Conservation (phyloP, 1,140 invertebrate species). For the Atta colombica region DNA sequence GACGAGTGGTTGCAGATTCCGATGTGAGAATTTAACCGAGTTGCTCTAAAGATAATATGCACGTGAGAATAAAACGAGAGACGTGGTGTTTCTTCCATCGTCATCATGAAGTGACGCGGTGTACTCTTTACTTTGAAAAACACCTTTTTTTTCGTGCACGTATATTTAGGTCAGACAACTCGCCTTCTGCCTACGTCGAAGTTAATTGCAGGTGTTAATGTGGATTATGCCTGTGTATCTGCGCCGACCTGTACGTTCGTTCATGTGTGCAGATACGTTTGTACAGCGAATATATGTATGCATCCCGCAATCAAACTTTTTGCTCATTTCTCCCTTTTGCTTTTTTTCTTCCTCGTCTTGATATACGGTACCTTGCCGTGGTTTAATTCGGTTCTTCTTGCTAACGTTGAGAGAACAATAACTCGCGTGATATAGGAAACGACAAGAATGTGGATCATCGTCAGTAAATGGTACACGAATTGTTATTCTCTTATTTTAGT, state of each 20-base stretch:
- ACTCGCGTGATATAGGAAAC: not conserved
- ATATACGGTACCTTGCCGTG: not conserved
- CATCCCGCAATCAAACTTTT: constrained; percentile 56
- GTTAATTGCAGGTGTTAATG: constrained; percentile 83
- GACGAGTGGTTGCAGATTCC: not conserved
- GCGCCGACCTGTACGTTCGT: not conserved
- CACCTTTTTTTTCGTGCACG: constrained; percentile 21
- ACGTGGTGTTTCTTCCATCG: constrained; percentile 1
- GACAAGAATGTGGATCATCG: constrained; percentile 16
- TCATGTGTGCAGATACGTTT: constrained; percentile 42
- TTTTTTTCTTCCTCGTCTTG: not conserved
- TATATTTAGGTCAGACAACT: constrained; percentile 75
- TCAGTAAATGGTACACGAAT: not conserved
- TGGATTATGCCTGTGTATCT: constrained; percentile 72
- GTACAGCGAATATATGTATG: not conserved
- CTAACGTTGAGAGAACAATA: constrained; percentile 28
- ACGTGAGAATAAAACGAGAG: not conserved
- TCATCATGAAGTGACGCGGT: too few relatives aligned
- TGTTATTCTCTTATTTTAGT: not conserved
- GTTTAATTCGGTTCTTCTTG: constrained; percentile 14
- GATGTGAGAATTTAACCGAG: not conserved
- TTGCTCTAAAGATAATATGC: not conserved
- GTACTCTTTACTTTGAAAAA: not conserved
- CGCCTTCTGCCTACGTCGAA: constrained; percentile 75
- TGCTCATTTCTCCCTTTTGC: constrained; percentile 1